Evolutionary conservation across 92 coral and sea anemone species (phyloP).

Genomic region (Pocillopora meandrina): DNA sequence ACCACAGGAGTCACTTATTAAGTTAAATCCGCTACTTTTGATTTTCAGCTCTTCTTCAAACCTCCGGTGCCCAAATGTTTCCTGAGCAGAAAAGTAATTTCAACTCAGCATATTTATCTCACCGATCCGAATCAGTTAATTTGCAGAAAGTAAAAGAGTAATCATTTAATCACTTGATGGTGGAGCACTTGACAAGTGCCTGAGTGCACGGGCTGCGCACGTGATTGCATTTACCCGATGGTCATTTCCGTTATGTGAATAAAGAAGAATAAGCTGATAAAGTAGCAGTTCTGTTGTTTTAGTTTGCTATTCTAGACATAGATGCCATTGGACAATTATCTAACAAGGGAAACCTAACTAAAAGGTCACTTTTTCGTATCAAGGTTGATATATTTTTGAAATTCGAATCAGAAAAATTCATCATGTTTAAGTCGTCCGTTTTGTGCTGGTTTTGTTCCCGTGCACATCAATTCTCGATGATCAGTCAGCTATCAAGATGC

Average conservation of each 20-base stretch:
- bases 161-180: not conserved
- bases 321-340: no score
- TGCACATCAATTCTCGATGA: no score
- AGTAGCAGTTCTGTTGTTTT: not conserved
- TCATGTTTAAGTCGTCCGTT: no score
- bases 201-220: not conserved
- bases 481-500: no score
- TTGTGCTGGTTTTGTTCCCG: not conserved
- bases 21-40: not conserved
- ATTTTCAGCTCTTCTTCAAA: constrained; percentile 48
- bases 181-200: not conserved
- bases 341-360: no score
- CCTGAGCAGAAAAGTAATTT: constrained; percentile 3
- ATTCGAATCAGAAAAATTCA: no score
- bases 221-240: not conserved
- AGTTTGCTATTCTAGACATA: not conserved
- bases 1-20: no score
- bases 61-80: constrained; percentile 51
- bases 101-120: constrained; percentile 61
- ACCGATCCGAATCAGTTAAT: constrained; percentile 42
- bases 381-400: no score
- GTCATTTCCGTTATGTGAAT: not conserved
- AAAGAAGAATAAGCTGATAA: not conserved
- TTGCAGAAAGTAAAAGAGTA: not conserved
- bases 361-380: no score